Base-by-base conservation (phyloP, 2,113 vertebrate species). In the Ptychochromis oligacanthus region DNA sequence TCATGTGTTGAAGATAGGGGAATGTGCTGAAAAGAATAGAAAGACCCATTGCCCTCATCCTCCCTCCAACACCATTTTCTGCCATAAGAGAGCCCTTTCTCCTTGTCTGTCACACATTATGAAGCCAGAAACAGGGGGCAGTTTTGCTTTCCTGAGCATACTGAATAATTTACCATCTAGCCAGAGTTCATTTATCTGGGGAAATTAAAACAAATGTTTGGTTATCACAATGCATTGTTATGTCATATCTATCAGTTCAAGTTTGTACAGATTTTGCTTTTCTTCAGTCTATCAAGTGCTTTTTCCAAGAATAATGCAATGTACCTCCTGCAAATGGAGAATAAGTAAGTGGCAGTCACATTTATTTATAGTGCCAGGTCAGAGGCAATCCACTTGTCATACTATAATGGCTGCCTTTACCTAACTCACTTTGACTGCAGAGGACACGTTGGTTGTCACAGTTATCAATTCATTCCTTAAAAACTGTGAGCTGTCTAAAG, bases 21-120 rank as follows among this genome's bases (percentile, higher is more conserved):
- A 91, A 86, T 91, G 87, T 91, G 87, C 89, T 88, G 88, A 89
- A 83, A 89, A 89, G 82, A 89, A 91, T 60, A 81, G 80, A 83
- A 79, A 75, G 82, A 79, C 77, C 82, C 17, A 65, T 46, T 77
- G 43, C 91, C 81, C 90, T 91, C 81, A 80, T 80, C 60, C 77
- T 91, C 81, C 83, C 77, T 88, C 77, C 80, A 80, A 72, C 82
- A 77, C 79, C 84, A 79, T 90, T 87, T 88, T 90, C 80, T 87
- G 84, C 38, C 77, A 77, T 79, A 60, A 77, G 61, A 81, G 40
- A 81, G 64, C 60, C 52, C 26, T 59, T 13, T 91, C 55, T 86
- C 62, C 91, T 84, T 92, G 75, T 84, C 84, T 92, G 87, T 83
- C 86, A 81, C 20, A n/a, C 77, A 83, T 90, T 88, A 87, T 93